These are phyloP conservation scores for Yoshiicerus persimilis DNA, from an alignment of 1,140 invertebrate genomes.

Conservation along the genomic window DNA sequence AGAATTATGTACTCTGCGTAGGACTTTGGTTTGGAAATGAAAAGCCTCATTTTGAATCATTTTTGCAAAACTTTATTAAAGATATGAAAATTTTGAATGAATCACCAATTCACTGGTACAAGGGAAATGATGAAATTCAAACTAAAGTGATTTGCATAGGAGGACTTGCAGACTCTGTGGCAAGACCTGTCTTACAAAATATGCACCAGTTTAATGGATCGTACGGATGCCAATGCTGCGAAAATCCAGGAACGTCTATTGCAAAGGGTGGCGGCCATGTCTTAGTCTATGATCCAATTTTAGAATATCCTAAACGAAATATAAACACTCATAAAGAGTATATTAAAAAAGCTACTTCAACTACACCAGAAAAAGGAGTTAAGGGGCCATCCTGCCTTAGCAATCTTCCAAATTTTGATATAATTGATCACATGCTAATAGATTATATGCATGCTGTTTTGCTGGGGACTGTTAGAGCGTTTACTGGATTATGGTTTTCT, in stretches of 20 bases:
- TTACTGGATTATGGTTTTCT: constrained; percentile 42
- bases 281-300: background rate
- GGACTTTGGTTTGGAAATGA: constrained; percentile 38
- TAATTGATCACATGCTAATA: constrained; percentile 45
- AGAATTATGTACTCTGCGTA: constrained; percentile 42
- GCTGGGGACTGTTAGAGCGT: constrained; percentile 39
- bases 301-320: background rate
- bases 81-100: background rate
- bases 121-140: background rate
- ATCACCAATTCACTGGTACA: background rate
- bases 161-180: constrained; percentile 17
- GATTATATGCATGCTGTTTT: constrained; percentile 47
- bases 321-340: background rate
- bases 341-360: background rate
- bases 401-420: constrained; percentile 44
- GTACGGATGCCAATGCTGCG: constrained; percentile 34
- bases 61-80: constrained; percentile 3
- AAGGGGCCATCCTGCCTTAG: constrained; percentile 39
- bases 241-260: background rate
- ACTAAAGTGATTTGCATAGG: constrained; percentile 12
- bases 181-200: constrained; percentile 26
- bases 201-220: constrained; percentile 36
- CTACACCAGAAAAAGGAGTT: constrained; percentile 28
- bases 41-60: constrained; percentile 30
- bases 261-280: background rate